phyloP scores from a whole-genome alignment of 2,113 vertebrate species.

The Larimichthys crocea region DNA sequence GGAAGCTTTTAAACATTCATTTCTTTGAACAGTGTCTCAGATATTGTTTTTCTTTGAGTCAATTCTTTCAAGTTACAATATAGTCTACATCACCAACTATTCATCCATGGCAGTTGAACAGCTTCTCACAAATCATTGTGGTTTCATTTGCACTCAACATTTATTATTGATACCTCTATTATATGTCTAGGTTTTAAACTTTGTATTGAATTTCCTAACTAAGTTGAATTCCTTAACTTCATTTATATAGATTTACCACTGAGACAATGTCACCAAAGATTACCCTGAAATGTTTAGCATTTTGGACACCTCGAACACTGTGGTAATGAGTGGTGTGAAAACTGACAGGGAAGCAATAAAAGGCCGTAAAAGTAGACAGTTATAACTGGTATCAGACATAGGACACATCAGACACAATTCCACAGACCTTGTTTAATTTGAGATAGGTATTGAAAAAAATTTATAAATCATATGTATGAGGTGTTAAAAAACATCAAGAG shows the following conservation, averaged over 20 bases:
- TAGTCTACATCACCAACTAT: background rate
- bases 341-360: background rate
- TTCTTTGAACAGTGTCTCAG: constrained; percentile 2
- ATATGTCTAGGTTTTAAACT: background rate
- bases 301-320: background rate
- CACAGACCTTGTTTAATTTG: background rate
- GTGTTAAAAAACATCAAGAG: background rate
- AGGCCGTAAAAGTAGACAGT: background rate
- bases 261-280: background rate
- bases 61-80: background rate
- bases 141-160: constrained; percentile 9
- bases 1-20: background rate
- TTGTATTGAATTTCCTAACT: constrained; percentile 5
- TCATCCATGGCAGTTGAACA: constrained; percentile 2
- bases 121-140: background rate
- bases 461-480: background rate
- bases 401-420: background rate
- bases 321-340: no score
- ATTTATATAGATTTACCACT: background rate
- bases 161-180: constrained; percentile 33
- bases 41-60: background rate
- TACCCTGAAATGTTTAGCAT: background rate
- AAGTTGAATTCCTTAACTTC: background rate
- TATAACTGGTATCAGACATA: background rate
- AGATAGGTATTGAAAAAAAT: background rate